These are phyloP conservation scores for Lamproptera curius DNA, from an alignment of 2,888 invertebrate species.

Conservation along the genomic window DNA sequence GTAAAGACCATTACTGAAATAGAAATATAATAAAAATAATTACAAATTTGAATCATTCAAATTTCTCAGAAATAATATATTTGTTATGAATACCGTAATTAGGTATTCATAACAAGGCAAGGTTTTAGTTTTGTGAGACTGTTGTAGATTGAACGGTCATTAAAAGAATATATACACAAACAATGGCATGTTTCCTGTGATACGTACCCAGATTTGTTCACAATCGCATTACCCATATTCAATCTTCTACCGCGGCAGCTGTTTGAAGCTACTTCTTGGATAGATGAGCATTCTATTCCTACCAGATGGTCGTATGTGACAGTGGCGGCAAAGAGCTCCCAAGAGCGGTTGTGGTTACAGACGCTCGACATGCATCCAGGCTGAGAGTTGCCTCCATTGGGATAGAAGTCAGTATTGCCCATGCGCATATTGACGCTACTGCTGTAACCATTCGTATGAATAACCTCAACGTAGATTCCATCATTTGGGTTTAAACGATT, in stretches of 20 bases:
- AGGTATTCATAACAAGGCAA: not conserved
- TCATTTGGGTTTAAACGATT: slow-evolving; percentile 46
- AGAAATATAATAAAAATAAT: slow-evolving; percentile 10
- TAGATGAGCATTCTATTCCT: slow-evolving; percentile 40
- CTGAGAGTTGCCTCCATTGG: slow-evolving; percentile 71
- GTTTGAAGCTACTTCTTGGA: slow-evolving; percentile 39
- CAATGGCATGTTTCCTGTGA: not conserved
- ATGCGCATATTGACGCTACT: slow-evolving; percentile 66
- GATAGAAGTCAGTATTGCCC: slow-evolving; percentile 78
- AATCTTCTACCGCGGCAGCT: slow-evolving; percentile 42
- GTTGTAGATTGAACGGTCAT: not conserved
- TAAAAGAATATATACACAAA: not conserved
- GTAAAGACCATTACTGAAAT: slow-evolving; percentile 26
- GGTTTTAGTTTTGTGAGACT: not conserved
- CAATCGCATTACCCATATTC: slow-evolving; percentile 46
- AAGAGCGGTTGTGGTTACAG: slow-evolving; percentile 57
- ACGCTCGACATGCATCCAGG: slow-evolving; percentile 48
- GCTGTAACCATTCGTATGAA: slow-evolving; percentile 68
- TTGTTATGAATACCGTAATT: no score
- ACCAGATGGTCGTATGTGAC: slow-evolving; percentile 47
- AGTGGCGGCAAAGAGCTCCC: slow-evolving; percentile 50
- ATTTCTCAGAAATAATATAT: no score
- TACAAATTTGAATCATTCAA: no score
- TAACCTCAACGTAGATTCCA: slow-evolving; percentile 49
- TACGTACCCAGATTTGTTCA: slow-evolving; percentile 45